Conservation (phyloP, 2,888 invertebrate genomes). For the Exephanes ischioxanthus region DNA sequence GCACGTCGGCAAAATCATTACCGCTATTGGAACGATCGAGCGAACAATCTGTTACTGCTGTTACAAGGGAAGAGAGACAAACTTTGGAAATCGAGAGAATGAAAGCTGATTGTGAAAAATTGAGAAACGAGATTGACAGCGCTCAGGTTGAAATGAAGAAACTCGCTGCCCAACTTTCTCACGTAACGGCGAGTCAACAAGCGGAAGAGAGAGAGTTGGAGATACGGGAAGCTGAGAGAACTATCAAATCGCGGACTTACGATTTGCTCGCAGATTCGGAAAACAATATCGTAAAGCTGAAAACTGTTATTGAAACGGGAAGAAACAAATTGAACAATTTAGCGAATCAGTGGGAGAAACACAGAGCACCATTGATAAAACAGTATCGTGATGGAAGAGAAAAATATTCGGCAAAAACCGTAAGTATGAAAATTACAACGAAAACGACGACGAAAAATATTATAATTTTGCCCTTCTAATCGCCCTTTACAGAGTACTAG, state of each 20-base stretch:
- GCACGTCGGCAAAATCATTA: conserved; percentile 23
- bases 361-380: conserved; percentile 88
- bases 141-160: conserved; percentile 81
- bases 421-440: conserved; percentile 76
- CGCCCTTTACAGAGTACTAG: conserved; percentile 85
- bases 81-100: conserved; percentile 82
- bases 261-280: conserved; percentile 89
- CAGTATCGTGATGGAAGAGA: conserved; percentile 86
- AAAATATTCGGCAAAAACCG: conserved; percentile 84
- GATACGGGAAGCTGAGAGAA: conserved; percentile 83
- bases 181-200: conserved; percentile 76
- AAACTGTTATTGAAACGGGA: conserved; percentile 87
- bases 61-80: conserved; percentile 72
- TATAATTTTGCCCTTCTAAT: background rate
- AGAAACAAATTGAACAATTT: conserved; percentile 88
- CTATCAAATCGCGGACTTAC: conserved; percentile 87
- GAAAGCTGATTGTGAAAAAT: conserved; percentile 81
- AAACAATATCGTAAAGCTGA: conserved; percentile 87
- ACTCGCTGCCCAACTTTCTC: conserved; percentile 77
- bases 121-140: conserved; percentile 78
- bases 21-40: conserved; percentile 26
- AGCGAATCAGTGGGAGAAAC: conserved; percentile 91
- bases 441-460: background rate
- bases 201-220: conserved; percentile 85
- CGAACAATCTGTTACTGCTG: background rate